Conservation (phyloP, 2,797 vertebrate species). For the Thunnus albacares region DNA sequence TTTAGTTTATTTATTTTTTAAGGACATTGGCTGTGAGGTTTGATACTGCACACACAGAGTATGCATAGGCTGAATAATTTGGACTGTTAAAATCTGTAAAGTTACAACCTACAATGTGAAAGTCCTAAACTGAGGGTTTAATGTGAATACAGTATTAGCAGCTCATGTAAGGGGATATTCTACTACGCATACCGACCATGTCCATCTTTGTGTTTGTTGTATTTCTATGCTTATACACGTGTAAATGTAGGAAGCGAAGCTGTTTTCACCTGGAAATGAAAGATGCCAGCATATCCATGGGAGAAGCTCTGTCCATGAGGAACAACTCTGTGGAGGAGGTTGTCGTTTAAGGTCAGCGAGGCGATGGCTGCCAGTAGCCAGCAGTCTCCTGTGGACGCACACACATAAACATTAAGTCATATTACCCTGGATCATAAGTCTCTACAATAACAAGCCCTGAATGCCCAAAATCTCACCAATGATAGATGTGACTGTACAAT, state of each 20-base stretch:
- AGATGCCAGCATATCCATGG: constrained; percentile 83
- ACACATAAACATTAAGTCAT: constrained; percentile 6
- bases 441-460: neutral
- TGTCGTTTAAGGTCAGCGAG: constrained; percentile 86
- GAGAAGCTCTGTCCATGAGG: constrained; percentile 85
- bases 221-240: neutral
- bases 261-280: constrained; percentile 86
- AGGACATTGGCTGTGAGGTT: too few relatives aligned
- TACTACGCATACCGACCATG: neutral
- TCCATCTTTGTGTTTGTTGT: neutral
- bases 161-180: neutral
- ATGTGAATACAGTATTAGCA: neutral
- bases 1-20: too few relatives aligned
- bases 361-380: constrained; percentile 89
- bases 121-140: neutral
- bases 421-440: neutral
- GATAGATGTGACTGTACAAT: neutral
- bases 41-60: too few relatives aligned
- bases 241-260: neutral
- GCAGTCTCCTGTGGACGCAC: constrained; percentile 85
- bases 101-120: neutral
- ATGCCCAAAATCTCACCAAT: neutral
- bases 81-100: too few relatives aligned
- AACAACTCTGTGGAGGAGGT: constrained; percentile 85
- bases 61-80: too few relatives aligned